phyloP scores from a whole-genome alignment of 1,140 invertebrate species.

The Polypedilum pembai region DNA sequence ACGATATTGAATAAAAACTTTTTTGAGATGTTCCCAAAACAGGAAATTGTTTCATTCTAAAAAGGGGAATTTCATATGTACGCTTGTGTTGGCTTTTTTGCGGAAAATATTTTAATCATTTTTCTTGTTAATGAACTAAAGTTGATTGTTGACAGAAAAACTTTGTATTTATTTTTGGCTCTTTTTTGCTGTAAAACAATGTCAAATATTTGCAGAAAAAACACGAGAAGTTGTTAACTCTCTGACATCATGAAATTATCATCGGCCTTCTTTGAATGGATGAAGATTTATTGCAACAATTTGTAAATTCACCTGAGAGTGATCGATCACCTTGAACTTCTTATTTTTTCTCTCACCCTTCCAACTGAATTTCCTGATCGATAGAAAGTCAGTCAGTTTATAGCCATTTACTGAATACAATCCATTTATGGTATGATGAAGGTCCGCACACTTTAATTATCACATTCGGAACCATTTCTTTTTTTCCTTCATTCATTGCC shows the following conservation, averaged over 20 bases:
- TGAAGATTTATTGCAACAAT: conserved; percentile 19
- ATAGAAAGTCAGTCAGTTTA: not conserved
- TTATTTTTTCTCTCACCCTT: not conserved
- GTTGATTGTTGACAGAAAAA: too few species aligned
- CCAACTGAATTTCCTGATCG: not conserved
- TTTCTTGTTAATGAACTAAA: too few species aligned
- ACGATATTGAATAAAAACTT: not conserved
- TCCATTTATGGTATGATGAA: conserved; percentile 7
- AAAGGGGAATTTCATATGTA: too few species aligned
- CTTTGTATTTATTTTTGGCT: too few species aligned
- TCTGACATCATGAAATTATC: not conserved
- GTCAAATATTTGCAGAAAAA: not conserved
- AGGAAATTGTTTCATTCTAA: conserved; percentile 18
- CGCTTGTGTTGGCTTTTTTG: not conserved
- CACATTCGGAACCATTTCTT: not conserved
- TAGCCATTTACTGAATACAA: not conserved
- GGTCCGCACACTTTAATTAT: not conserved
- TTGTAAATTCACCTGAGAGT: conserved; percentile 4
- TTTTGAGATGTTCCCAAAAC: not conserved
- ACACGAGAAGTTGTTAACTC: not conserved
- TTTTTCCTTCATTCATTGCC: not conserved
- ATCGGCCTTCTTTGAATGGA: not conserved
- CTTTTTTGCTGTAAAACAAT: not conserved
- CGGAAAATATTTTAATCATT: not conserved
- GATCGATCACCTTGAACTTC: not conserved